Base-by-base conservation (phyloP, 2,113 vertebrate species). In the Myotis davidii region DNA sequence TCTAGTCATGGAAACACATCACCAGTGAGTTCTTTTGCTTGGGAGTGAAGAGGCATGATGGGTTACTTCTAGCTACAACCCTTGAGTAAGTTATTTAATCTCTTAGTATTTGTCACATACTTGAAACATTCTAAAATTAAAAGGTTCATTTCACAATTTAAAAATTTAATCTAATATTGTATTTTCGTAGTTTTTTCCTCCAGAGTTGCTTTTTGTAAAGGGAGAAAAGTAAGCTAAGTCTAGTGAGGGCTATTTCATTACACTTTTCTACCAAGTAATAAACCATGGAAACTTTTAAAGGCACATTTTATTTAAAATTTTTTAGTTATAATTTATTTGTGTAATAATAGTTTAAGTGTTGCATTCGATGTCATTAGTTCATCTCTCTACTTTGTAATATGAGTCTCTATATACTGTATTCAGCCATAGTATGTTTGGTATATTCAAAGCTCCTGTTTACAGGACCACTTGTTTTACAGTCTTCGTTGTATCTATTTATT, bases 121-220 rank as follows among this genome's bases (percentile, higher is more conserved):
- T 10, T 45, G 10, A 27, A 39, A 67, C 27, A 16, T 85, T 27
- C 9, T 3, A 61, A 61, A 61, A 59, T 59, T 59, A 59, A 16
- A 25, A 77, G 9, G 10, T 4, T 91, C n/a, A 11, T 81, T 73
- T 84, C 16, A 70, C 32, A 69, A 88, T 83, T 72, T 52, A 73
- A 81, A 69, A 37, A 56, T 96, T 94, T 69, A 85, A 42, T 77
- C 50, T 77, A 69, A 93, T 90, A 42, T 78, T 21, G 29, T 76
- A 3, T 45, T 50, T 76, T 64, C 6, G 13, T 29, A 29, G 10
- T 67, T 69, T 32, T 78, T 37, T 42, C 4, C 42, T 5, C 42
- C 34, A 50, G 59, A 61, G 50, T 52, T 85, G 6, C 10, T 73
- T 52, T 52, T 56, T 73, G 17, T 56, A 42, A 77, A 88, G 72